These are phyloP conservation scores for Sinelater perroti DNA, from an alignment of 2,888 invertebrate species.

Conservation along the genomic window DNA sequence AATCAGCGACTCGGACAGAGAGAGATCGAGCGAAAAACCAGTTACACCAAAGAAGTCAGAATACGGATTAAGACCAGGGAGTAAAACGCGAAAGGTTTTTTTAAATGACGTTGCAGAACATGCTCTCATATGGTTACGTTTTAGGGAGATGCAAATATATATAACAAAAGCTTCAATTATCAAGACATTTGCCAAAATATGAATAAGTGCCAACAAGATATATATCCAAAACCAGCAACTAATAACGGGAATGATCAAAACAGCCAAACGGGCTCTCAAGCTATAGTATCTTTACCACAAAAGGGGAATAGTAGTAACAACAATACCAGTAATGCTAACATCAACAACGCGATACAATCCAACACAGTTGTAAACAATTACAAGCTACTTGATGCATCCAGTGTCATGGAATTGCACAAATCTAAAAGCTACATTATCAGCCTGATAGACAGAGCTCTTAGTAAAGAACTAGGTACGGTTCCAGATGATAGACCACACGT, in stretches of 20 bases:
- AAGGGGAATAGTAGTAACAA: too few species aligned
- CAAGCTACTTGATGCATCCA: constrained; percentile 50
- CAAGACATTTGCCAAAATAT: constrained; percentile 44
- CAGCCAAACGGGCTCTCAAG: neutral
- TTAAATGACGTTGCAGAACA: neutral
- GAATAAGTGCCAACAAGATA: constrained; percentile 17
- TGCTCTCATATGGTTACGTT: neutral
- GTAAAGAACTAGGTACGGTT: constrained; percentile 59
- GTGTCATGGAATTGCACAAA: constrained; percentile 59
- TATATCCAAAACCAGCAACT: neutral
- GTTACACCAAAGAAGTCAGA: neutral
- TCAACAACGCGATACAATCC: neutral
- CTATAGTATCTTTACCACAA: neutral
- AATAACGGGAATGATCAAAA: neutral
- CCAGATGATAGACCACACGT: constrained; percentile 41
- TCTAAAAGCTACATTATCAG: constrained; percentile 62
- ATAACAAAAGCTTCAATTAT: constrained; percentile 43
- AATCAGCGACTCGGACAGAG: constrained; percentile 4
- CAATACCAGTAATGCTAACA: neutral
- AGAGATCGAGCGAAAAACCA: neutral
- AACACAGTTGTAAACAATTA: too few species aligned
- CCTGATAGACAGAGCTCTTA: constrained; percentile 61
- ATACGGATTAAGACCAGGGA: too few species aligned
- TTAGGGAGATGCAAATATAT: constrained; percentile 6
- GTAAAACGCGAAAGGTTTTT: neutral